Evolutionary conservation across 2,888 invertebrate genomes (phyloP).

Genomic region (Unio pictorum): DNA sequence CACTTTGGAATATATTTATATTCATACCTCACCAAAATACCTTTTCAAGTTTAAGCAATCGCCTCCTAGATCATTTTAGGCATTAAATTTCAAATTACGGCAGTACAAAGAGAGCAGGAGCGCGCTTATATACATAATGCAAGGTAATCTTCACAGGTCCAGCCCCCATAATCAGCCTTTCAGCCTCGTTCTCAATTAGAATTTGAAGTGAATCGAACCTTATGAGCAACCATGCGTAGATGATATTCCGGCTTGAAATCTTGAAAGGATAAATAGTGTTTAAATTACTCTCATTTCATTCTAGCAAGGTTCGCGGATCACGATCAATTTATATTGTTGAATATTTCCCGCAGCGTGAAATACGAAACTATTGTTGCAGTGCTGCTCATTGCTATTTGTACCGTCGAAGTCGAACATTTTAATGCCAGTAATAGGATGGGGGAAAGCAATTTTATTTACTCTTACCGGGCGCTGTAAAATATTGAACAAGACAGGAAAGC

Average conservation of each 20-base stretch:
- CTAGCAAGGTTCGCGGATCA: too few relatives aligned
- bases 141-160: conserved; percentile 10
- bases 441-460: too few relatives aligned
- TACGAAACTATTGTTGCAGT: conserved; percentile 18
- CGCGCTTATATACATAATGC: conserved; percentile 22
- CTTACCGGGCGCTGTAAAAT: too few relatives aligned
- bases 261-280: conserved; percentile 9
- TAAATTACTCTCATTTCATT: conserved; percentile 23
- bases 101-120: conserved; percentile 23
- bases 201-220: too few relatives aligned
- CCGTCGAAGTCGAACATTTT: not conserved
- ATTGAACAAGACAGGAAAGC: too few relatives aligned
- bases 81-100: conserved; percentile 29
- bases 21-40: too few relatives aligned
- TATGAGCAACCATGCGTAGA: too few relatives aligned
- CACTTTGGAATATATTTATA: too few relatives aligned
- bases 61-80: conserved; percentile 17
- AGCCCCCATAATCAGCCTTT: conserved; percentile 16
- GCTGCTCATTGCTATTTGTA: conserved; percentile 29
- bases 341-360: conserved; percentile 19
- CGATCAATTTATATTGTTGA: conserved; percentile 33
- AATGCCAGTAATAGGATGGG: too few relatives aligned
- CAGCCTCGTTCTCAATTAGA: too few relatives aligned
- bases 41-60: too few relatives aligned
- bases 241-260: too few relatives aligned